Evolutionary conservation across 2,113 vertebrate species (phyloP).

Genomic region (Lagopus leucura): DNA sequence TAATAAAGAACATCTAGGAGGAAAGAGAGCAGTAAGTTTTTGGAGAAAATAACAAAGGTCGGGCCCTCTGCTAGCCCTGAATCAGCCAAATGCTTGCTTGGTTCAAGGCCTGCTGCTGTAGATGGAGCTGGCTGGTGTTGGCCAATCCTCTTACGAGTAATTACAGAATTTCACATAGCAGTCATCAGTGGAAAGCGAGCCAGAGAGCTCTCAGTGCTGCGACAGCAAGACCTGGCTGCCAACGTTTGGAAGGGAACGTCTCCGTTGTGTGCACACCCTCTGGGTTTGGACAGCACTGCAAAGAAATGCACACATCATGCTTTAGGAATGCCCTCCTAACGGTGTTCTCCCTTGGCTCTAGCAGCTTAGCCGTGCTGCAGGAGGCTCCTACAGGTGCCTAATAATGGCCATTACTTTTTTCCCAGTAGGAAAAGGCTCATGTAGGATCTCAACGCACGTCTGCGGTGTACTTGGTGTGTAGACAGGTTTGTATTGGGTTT

Average conservation of each 20-base stretch:
- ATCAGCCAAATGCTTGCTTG: not conserved
- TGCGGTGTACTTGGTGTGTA: rapidly evolving
- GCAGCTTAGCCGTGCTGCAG: not conserved
- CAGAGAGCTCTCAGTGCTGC: not conserved
- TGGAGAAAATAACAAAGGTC: not conserved
- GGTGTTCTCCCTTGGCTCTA: rapidly evolving
- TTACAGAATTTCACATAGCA: not conserved
- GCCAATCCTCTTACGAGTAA: not conserved
- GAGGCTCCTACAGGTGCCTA: not conserved
- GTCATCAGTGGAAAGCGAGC: not conserved
- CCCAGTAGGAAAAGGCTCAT: not conserved
- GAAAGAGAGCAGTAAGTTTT: not conserved
- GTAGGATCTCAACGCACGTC: rapidly evolving
- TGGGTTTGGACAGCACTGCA: not conserved
- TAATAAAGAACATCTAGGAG: not conserved
- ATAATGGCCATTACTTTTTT: not conserved
- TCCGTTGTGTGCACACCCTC: not conserved
- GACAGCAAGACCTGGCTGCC: not conserved
- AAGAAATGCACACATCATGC: not conserved
- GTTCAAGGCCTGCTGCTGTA: not conserved
- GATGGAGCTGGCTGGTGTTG: not conserved
- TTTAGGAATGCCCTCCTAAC: not conserved
- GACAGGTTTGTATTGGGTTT: not conserved
- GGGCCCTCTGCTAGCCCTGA: not conserved
- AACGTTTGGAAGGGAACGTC: not conserved